Conservation (phyloP, 2,888 invertebrate species). For the Lissocephala sabroskyi region DNA sequence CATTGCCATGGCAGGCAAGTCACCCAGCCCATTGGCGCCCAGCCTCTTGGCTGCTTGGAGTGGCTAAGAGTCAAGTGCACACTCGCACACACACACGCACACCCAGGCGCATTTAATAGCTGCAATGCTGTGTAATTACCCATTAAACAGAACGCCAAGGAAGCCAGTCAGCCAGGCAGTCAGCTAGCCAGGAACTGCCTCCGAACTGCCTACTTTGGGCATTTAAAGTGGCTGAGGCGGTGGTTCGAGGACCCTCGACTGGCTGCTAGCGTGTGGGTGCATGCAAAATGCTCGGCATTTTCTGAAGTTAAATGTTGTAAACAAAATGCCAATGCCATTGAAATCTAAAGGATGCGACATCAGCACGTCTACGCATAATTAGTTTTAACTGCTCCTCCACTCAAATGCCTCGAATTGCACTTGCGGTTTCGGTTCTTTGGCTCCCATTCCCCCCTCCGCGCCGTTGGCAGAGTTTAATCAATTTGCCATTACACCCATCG, state of each 20-base stretch:
- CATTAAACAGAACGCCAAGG: slow-evolving; percentile 51
- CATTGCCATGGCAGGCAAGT: slow-evolving; percentile 14
- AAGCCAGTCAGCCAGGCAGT: no score
- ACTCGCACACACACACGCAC: background rate
- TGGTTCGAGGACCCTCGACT: background rate
- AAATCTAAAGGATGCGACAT: slow-evolving; percentile 28
- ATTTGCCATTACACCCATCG: no score
- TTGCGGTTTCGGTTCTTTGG: background rate
- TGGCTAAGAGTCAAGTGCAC: slow-evolving; percentile 46
- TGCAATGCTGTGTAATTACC: slow-evolving; percentile 57
- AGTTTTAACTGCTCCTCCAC: slow-evolving; percentile 46
- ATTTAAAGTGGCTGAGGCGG: slow-evolving; percentile 15
- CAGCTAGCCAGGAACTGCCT: slow-evolving; percentile 7
- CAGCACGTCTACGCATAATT: slow-evolving; percentile 55
- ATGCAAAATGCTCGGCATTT: slow-evolving; percentile 48
- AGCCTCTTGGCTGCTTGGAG: slow-evolving; percentile 23
- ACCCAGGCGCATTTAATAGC: slow-evolving; percentile 38
- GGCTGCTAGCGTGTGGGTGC: slow-evolving; percentile 28
- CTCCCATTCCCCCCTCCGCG: background rate
- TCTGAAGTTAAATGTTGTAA: slow-evolving; percentile 63
- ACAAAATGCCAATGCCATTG: slow-evolving; percentile 59
- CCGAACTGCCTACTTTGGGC: slow-evolving; percentile 51
- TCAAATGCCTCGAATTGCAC: slow-evolving; percentile 32
- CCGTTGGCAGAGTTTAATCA: no score
- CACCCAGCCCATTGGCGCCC: background rate